These are phyloP conservation scores for Nyctibius bracteatus DNA, from an alignment of 2,113 vertebrate genomes.

Conservation along the genomic window DNA sequence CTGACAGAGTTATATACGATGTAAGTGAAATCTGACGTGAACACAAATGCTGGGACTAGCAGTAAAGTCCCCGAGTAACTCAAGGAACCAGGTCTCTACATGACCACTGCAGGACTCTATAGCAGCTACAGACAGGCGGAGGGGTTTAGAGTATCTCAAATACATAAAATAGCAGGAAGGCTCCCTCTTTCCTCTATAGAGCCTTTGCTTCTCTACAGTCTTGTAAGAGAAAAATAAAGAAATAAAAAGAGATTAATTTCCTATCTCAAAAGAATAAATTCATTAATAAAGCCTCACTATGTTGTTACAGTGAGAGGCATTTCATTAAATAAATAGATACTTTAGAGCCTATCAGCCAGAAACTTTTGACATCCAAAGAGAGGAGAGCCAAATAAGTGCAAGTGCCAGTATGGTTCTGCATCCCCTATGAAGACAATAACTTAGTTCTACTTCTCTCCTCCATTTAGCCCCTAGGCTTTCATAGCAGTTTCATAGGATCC, in stretches of 20 bases:
- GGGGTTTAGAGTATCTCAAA: not conserved
- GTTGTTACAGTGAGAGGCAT: not conserved
- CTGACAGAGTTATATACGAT: rapidly evolving
- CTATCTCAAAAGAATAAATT: not conserved
- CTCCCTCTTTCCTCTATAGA: not conserved
- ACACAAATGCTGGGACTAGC: not conserved
- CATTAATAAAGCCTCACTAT: constrained; percentile 6
- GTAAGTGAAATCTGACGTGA: not conserved
- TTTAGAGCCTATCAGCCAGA: not conserved
- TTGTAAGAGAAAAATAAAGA: not conserved
- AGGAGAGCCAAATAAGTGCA: not conserved
- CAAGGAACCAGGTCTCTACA: not conserved
- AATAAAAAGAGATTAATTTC: not conserved
- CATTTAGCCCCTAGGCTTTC: constrained; percentile 35
- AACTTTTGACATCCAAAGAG: not conserved
- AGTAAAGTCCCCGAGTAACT: not conserved
- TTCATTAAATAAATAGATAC: constrained; percentile 7
- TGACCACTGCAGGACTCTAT: not conserved
- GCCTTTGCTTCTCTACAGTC: not conserved
- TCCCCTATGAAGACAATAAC: not conserved
- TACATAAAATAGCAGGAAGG: not conserved
- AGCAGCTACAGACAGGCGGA: not conserved
- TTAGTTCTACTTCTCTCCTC: not conserved
- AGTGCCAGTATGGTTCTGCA: not conserved
- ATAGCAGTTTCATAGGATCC: constrained; percentile 30